Base-by-base conservation (phyloP, 2,113 vertebrate genomes). In the Verasper variegatus region DNA sequence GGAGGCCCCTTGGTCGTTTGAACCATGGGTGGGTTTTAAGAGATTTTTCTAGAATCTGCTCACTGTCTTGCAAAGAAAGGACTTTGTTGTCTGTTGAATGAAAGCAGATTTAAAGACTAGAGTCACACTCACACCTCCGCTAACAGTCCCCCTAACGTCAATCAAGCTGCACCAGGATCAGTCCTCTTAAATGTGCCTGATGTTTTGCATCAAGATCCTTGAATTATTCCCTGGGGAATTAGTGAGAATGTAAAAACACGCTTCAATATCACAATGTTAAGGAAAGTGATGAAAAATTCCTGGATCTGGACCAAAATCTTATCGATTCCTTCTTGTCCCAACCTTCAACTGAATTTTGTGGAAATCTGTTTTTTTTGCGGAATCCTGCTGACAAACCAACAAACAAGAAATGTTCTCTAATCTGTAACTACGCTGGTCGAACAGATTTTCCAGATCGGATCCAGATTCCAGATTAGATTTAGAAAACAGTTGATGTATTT, bases 401-500 rank as follows among this genome's bases (percentile, higher is more conserved):
- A 0, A 10, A 37, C 40, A 42, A 42, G 17, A 42, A 37, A 2
- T 37, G 2, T 17, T 51, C 47, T 18, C 0, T 5, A 18, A 1
- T 42, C 12, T 42, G 2, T 13, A 11, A 3, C 49, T 23, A n/a
- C 5, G 24, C 37, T n/a, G 31, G 37, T 10, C 20, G 42, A 60
- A 63, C 18, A 18, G 35, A 68, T 42, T 49, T 23, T 42, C 21
- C 14, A 13, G 52, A 52, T 82, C 60, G 18, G 1, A 42, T 81
- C 72, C 66, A 54, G 83, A 74, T 55, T 68, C 49, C 31, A 75
- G 24, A 49, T 26, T 5, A 61, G 23, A 24, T 54, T 40, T 12
- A 27, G 45, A 57, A 70, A 62, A 68, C 47, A 42, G 40, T 42
- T 42, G 40, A 42, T 13, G 37, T 40, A 40, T 42, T 13, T 42